Base-by-base conservation (phyloP, 2,797 vertebrate species). In the Arnoldichthys spilopterus region DNA sequence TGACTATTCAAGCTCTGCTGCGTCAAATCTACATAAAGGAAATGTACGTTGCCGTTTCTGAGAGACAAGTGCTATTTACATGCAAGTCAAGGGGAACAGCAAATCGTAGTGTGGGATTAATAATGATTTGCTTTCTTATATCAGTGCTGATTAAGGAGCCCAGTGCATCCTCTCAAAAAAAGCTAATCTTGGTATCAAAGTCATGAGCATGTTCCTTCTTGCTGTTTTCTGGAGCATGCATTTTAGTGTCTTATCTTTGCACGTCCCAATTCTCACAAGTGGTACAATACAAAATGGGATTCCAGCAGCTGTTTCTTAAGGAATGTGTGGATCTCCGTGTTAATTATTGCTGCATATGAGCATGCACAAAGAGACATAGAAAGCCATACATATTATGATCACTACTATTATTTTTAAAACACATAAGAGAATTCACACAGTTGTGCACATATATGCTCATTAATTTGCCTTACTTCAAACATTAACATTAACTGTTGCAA, bases 151-250 rank as follows among this genome's bases (percentile, higher is more conserved):
- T 24, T 85, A 78, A 88, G 74, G 76, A 75, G 71, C 72, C 69
- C 78, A 79, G 71, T 45, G 66, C 64, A 80, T 70, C 54, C 12
- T 53, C 37, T 22, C 66, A 79, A 66, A 74, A 69, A 84, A 80
- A 86, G 87, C 86, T 91, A 90, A 89, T 91, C 90, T 89, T 85
- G 85, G 85, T 91, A 86, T 90, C 88, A 84, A 87, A 85, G 88
- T 83, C 83, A 84, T 37, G 68, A 85, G 85, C 84, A 89, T 83
- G 90, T 78, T 51, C 63, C 73, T 71, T 76, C 74, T 61, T 34
- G 22, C 70, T 1, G 82, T 86, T 85, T 80, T 85, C 77, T 69
- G 80, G 80, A 78, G 88, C 87, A 80, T 40, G 82, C 83, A 88
- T 71, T 68, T 72, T 73, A 88, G 88, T 82, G 68, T 62, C 78